Evolutionary conservation across 2,888 invertebrate genomes (phyloP), one percentile per base, ranked within the genome.

Genomic region (Carabus problematicus): DNA sequence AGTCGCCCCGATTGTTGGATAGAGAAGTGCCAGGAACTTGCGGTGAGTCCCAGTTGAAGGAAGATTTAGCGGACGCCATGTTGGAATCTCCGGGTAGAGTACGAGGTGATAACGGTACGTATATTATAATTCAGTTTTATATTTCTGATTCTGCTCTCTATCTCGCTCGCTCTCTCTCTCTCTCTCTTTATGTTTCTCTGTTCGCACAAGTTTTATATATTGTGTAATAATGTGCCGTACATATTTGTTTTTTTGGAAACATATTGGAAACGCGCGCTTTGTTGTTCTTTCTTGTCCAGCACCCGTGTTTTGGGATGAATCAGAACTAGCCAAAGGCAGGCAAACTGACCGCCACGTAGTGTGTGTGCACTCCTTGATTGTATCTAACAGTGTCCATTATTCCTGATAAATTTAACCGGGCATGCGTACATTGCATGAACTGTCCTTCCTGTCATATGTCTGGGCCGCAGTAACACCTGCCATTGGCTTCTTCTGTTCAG

Each of bases 41-140:
- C 1, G 91, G 92, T 56, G 95, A 95, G 76, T 89, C 91, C 69
- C 91, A 93, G 76, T 84, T 97, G 12, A 87, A 90, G 74, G 95
- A 96, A 80, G 95, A 95, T 81, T 85, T 97, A 64, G 97, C 96
- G 0, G 97, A 97, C 79, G 97, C 97, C 64, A 97, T 97, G 97
- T 86, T 93, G 75, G 97, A 97, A 79, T 89, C 90, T 16, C 88
- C 91, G 7, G 84, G 85, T 79, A 82, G 9, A 18, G 69, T 56
- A 11, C 54, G 69, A 29, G 72, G 77, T 72, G 81, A 81, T 59
- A 75, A 75, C 66, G 81, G 81, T 82, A 75, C 76, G 79, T 72
- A 54, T 52, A 59, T 66, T 56, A 43, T 43, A 64, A 18, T 71
- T 29, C 29, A 29, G 29, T 29, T 29, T 29, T 29, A 29, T 29